phyloP scores from a whole-genome alignment of 2,113 vertebrate species.

The Abramis brama region DNA sequence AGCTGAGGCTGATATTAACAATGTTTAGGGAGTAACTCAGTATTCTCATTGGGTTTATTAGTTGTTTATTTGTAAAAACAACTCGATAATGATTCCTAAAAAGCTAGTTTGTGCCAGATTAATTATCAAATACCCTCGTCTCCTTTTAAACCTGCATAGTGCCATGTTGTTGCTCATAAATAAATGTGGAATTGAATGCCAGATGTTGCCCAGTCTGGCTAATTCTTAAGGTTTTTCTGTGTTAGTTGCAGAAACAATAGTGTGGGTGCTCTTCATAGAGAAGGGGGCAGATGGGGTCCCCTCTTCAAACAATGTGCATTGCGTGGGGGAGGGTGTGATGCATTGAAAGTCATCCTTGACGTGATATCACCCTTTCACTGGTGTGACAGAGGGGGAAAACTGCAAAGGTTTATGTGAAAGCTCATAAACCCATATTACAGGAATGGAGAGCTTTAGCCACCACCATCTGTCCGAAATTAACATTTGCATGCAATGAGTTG shows the following conservation, averaged over 20 bases:
- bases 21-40: not conserved
- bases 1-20: slow-evolving; percentile 7
- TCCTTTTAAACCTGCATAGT: slow-evolving; percentile 42
- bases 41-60: slow-evolving; percentile 27
- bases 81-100: slow-evolving; percentile 49
- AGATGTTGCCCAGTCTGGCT: slow-evolving; percentile 54
- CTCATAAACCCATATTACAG: slow-evolving; percentile 66
- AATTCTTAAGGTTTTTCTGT: slow-evolving; percentile 44
- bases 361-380: slow-evolving; percentile 60
- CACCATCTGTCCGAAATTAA: slow-evolving; percentile 66
- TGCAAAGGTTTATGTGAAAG: slow-evolving; percentile 63
- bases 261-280: slow-evolving; percentile 45
- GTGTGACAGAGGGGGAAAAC: slow-evolving; percentile 43
- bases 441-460: slow-evolving; percentile 61
- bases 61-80: slow-evolving; percentile 47
- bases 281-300: slow-evolving; percentile 64
- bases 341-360: slow-evolving; percentile 58
- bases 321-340: slow-evolving; percentile 53
- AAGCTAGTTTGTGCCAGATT: slow-evolving; percentile 32
- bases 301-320: slow-evolving; percentile 58
- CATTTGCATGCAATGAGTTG: slow-evolving; percentile 32
- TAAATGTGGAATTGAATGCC: slow-evolving; percentile 52
- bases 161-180: slow-evolving; percentile 45
- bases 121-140: slow-evolving; percentile 39
- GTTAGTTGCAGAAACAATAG: slow-evolving; percentile 54